Evolutionary conservation across 2,113 vertebrate genomes (phyloP), one percentile per base, ranked within the genome.

Genomic region (Meleagris gallopavo): DNA sequence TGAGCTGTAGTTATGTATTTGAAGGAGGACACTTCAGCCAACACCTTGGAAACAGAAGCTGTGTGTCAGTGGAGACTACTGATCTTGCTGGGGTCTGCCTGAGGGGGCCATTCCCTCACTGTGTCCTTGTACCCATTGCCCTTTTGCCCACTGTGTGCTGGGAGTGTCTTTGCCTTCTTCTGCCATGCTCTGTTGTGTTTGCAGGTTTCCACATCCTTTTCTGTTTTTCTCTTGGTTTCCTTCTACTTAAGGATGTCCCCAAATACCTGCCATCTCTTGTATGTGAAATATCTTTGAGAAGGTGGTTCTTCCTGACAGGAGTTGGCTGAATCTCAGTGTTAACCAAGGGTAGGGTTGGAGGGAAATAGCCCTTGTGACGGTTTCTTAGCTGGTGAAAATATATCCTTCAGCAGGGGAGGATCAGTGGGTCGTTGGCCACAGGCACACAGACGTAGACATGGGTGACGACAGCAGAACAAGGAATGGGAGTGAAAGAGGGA

Each of bases 391-490:
- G 52, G 18, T 24, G 41, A 81, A 50, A 67, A 45, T 45, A 15
- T 0, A 0, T 20, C 55, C 77, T 48, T 46, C 45, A 24, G 64
- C 57, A 17, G 45, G 20, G 65, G 60, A 38, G 27, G 29, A 54
- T 84, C 50, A 2, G 38, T 73, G 70, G 41, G 55, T 58, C 17
- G 0, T 15, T 4, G 7, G 57, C 16, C 3, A 3, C 11, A 29
- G 0, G 0, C 54, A 84, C 36, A 0, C 29, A 9, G 69, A 5
- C 30, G 1, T 1, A 19, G 61, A 11, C 43, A 17, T 8, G 6
- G 6, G 29, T 45, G 29, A 70, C n/a, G 34, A 57, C 20, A 67
- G 21, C 36, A 40, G 2, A 11, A 40, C 0, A 0, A 72, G 67
- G 32, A 43, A 2, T 4, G 24, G 61, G 30, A 66, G 22, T 18